Evolutionary conservation across 2,113 vertebrate species (phyloP).

Genomic region (Delphinus delphis): DNA sequence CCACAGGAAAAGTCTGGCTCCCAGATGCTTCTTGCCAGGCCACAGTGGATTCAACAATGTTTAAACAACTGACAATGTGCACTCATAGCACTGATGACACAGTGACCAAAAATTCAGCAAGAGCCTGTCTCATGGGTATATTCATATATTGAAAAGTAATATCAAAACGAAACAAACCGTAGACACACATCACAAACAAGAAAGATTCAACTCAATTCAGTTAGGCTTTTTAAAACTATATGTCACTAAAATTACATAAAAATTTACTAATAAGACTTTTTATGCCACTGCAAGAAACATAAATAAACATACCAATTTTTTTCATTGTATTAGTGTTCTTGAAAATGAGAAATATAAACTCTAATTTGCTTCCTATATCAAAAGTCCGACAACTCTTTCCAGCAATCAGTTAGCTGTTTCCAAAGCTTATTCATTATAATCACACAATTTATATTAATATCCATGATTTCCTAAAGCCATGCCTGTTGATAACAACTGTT

Average conservation of each 20-base stretch:
- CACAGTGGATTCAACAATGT: constrained; percentile 74
- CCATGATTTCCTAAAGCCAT: not conserved
- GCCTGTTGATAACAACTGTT: not conserved
- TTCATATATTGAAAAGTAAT: constrained; percentile 58
- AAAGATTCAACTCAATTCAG: constrained; percentile 11
- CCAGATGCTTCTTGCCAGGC: constrained; percentile 84
- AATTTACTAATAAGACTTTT: not conserved
- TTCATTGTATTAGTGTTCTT: constrained; percentile 34
- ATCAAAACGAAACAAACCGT: constrained; percentile 54
- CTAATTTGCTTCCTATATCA: not conserved
- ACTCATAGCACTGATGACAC: constrained; percentile 74
- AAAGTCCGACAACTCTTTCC: constrained; percentile 16
- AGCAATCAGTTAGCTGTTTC: constrained; percentile 3
- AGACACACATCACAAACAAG: not conserved
- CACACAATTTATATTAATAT: constrained; percentile 19
- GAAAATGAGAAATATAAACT: constrained; percentile 44
- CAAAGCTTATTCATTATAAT: not conserved
- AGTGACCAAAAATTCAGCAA: constrained; percentile 38
- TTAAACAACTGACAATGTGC: constrained; percentile 76
- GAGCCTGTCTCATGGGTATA: constrained; percentile 52
- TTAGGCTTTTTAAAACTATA: constrained; percentile 8
- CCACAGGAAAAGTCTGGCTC: constrained; percentile 85
- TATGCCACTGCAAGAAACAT: constrained; percentile 6
- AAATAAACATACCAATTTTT: constrained; percentile 3
- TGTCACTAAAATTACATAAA: constrained; percentile 38